Evolutionary conservation across 1,140 invertebrate genomes (phyloP), one percentile per base, ranked within the genome.

Genomic region (Caenorhabditis elegans): DNA sequence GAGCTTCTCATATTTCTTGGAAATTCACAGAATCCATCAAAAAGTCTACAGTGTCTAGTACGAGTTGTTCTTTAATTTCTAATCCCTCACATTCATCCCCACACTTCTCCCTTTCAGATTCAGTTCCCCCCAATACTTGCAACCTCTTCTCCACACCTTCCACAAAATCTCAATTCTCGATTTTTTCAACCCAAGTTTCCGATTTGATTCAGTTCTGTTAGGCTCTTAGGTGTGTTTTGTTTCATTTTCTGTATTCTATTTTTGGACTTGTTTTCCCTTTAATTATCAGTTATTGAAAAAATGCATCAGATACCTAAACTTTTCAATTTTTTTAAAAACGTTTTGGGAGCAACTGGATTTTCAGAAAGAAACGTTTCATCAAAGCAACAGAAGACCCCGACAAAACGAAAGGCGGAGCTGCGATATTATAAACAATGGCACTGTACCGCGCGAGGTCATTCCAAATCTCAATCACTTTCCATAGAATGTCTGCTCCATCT

Each of bases 31-130:
- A 70, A 17, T 43, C 19, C n/a, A 36, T 8, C 34, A 19, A 60
- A 60, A 70, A 43, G 60, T 70, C 60, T 39, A 70, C 60, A 70
- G 60, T 70, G 60, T 70, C 34, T 39, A 70, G 60, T 70, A 70
- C 60, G 60, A 70, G 60, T 70, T 70, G 34, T 70, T 6, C 26
- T 13, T 24, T 13, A 10, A 10, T 26, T 24, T 51, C 53, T 17
- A 24, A 11, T 34, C n/a, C n/a, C 53, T 31, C 24, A n/a, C 6
- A 49, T n/a, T 49, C 6, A 19, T 49, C n/a, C 22, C 19, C 49
- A 53, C 39, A 1, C 19, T 53, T 5, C 31, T 39, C 60, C 43
- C 22, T 5, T 39, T 43, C 34, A 11, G 60, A 70, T 70, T 70
- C 60, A 70, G 60, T 70, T 70, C 60, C 22, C 43, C 53, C 60